Evolutionary conservation across 2,797 vertebrate species (phyloP), one percentile per base, ranked within the genome.

Genomic region (Balearica regulorum): DNA sequence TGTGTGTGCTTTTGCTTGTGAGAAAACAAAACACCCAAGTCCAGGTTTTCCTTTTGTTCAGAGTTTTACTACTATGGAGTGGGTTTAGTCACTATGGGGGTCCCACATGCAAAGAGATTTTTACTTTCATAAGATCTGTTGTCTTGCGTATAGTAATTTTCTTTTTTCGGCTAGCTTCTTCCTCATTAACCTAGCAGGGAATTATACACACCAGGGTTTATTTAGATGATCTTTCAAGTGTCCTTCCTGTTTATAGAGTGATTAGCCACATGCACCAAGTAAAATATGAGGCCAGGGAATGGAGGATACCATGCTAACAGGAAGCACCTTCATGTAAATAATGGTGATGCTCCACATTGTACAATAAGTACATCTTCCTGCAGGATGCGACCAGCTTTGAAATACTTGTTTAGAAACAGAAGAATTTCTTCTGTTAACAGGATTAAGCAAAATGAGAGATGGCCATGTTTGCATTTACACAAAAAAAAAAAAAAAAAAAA

Each of bases 241-340:
- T 95, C 46, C 69, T 95, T 97, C 93, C 96, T 97, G 96, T 97
- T 97, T 97, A 96, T 66, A 92, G 69, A 66, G 49, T 78, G 48
- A 75, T 70, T 81, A 93, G 29, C 69, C 58, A 76, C 75, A 89
- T 54, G 55, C 46, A 92, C 43, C 61, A 96, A 93, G 91, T 31
- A 91, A 93, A 89, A 51, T 28, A 51, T 1, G 51, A 90, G 49
- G 84, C 72, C 54, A 69, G 54, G 51, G 79, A 78, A 35, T 4
- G 8, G 53, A 87, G 78, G 49, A 77, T 71, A 90, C 94, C 85
- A 66, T 78, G 65, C 69, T 96, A 96, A 94, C 87, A 94, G 93
- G 93, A 94, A 96, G 44, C 75, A 94, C 79, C 41, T 91, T 95
- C 53, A 26, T 64, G 71, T 95, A 95, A 93, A 93, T 94, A 95